Base-by-base conservation (phyloP, 2,888 invertebrate species). In the Pandemis cinnamomeana region DNA sequence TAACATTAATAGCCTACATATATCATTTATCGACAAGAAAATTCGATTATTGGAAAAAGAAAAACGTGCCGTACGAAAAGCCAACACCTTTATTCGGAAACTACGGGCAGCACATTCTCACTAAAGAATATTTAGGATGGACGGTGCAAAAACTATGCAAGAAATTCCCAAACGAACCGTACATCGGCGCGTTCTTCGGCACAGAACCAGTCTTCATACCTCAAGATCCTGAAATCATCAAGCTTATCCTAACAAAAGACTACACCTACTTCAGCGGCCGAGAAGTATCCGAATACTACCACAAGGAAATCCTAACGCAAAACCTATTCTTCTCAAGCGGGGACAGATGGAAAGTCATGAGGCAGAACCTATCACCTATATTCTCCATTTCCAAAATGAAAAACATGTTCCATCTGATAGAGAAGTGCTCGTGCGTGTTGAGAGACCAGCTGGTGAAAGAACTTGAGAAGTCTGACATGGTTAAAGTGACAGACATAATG, bases 51-150 rank as follows among this genome's bases (percentile, higher is more conserved):
- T 89, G 89, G 89, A 82, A 84, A 69, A 80, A 78, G 13, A 81
- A 83, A 72, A 82, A 83, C 36, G 83, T 89, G 5, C 77, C 78
- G 0, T 82, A 79, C 69, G 80, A 83, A 0, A 77, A 80, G 48
- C 89, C 89, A 0, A 60, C 76, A 0, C 78, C 85, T 0, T 72
- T 89, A 5, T 83, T 89, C 62, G 89, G 89, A 0, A 89, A 89
- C 73, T 86, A 85, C 58, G 82, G 77, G 53, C 79, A 83, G 41
- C 78, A 83, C 5, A 80, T 81, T 1, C 61, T 81, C 6, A 64
- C 79, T 11, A 78, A 71, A 55, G 80, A 77, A 13, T 82, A 80
- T 7, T 71, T 82, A 13, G 81, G 76, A 5, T 75, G 79, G 20
- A 77, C 77, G 11, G 71, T 81, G 42, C 77, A 79, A 61, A 72